Evolutionary conservation across 2,888 invertebrate genomes (phyloP), one percentile per base, ranked within the genome.

Genomic region (Volucella inanis): DNA sequence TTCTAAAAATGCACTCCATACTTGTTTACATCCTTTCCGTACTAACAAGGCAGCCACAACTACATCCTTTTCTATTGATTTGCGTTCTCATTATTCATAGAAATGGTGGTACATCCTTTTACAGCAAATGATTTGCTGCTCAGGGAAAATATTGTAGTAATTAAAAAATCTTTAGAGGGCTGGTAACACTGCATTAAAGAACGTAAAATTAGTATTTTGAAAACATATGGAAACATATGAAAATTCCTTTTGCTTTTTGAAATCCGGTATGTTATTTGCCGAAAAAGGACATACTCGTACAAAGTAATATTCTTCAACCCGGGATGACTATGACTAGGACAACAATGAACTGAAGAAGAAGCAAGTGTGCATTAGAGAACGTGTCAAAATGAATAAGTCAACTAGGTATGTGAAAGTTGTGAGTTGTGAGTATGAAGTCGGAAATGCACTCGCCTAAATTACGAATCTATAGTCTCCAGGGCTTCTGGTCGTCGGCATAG

Each of bases 361-460:
- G 55, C 11, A 57, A 12, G 15, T 12, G 49, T 50, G 49, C 22
- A 74, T 74, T 65, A 74, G 64, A 47, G 43, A 49, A 65, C 41
- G 57, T 65, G 49, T 67, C 57, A 57, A 49, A 49, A 50, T 75
- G 75, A 65, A 65, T 65, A 55, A 65, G 38, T 55, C 55, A 11
- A 22, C 38, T 47, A n/a, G n/a, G n/a, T n/a, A 3, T 18, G 61
- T 14, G 22, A 9, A 49, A 2, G 31, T 31, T 31, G 15, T 55
- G 64, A 64, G 31, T 64, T 55, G 31, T 65, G 62, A 55, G 45
- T 52, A 39, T 50, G 18, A 39, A 74, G 70, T 70, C 49, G 55
- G 55, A 47, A 67, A 72, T 72, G 71, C 61, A 72, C 61, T 72
- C 61, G 43, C 43, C 55, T 61, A 72, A 61, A 72, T 72, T 31